Conservation (phyloP, 2,888 invertebrate genomes). For the Acronicta psi region DNA sequence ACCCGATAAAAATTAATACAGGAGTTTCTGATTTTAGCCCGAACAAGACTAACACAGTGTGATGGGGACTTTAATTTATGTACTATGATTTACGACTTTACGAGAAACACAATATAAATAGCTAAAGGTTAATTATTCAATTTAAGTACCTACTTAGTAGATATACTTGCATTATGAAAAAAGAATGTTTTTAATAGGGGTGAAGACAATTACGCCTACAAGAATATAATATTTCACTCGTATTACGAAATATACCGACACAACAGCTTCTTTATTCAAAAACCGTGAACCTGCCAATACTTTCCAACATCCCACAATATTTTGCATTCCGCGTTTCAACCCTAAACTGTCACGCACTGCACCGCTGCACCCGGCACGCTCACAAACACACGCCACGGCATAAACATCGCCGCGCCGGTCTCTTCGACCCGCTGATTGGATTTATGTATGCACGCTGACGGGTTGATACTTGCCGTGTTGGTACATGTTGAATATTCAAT, state of each 20-base stretch:
- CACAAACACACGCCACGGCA: slow-evolving; percentile 64
- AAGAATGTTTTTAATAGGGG: too few species aligned
- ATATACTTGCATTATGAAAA: too few species aligned
- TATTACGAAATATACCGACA: neutral
- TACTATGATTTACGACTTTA: too few species aligned
- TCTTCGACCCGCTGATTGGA: slow-evolving; percentile 82
- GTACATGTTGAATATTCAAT: slow-evolving; percentile 59
- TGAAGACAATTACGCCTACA: too few species aligned
- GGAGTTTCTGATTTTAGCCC: too few species aligned
- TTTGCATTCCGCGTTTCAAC: slow-evolving; percentile 54
- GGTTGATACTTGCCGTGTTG: slow-evolving; percentile 51
- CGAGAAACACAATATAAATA: too few species aligned
- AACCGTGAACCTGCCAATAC: neutral
- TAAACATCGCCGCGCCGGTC: slow-evolving; percentile 71
- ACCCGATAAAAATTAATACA: too few species aligned
- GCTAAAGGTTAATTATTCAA: too few species aligned
- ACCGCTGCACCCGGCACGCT: slow-evolving; percentile 82
- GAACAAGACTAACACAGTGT: too few species aligned
- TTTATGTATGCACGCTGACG: slow-evolving; percentile 75
- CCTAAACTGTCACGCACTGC: slow-evolving; percentile 68
- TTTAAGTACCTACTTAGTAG: too few species aligned
- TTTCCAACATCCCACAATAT: neutral
- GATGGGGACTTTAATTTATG: too few species aligned
- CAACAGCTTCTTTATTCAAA: neutral
- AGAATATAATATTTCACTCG: too few species aligned